Evolutionary conservation across 2,888 invertebrate species (phyloP), one percentile per base, ranked within the genome.

Genomic region (Tenodera sinensis): DNA sequence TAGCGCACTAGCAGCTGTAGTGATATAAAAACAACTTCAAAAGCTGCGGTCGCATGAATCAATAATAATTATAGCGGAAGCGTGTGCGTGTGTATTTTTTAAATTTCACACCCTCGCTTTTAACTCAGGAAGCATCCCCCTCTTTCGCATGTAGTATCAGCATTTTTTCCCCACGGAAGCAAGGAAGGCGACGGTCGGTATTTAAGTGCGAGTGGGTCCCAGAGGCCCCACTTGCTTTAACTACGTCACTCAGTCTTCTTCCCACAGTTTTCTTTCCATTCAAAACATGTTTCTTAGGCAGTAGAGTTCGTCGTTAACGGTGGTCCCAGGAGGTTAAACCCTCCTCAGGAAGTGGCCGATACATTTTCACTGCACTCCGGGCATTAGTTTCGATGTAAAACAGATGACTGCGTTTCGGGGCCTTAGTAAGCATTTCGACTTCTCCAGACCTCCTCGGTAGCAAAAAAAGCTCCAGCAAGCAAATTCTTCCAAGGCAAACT

Each of bases 101-200:
- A 42, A n/a, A 83, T 28, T n/a, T 30, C 71, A 12, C 25, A 28
- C 71, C 86, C 71, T 28, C 54, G 54, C 54, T 89, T 89, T 89
- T 89, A 88, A 89, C 89, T 89, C 89, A 89, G 82, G 82, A 87
- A n/a, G 83, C 25, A 28, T 15, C 28, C n/a, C 84, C 30, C 83
- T 82, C 85, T 28, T 34, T 85, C 83, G 42, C 28, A 84, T 87
- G 84, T 90, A n/a, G n/a, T n/a, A 90, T 90, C 90, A 89, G 90
- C 87, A 42, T 42, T 89, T 89, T 42, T 88, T 71, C 89, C 82
- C 89, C 71, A 28, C 71, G 54, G 84, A 83, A 84, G 84, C 47
- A 34, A 42, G 42, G 84, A 88, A 83, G 82, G 88, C 83, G 88
- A 83, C 83, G 82, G 85, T 85, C 83, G 83, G 86, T 83, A 88